These are phyloP conservation scores for Macrochelys suwanniensis DNA, from an alignment of 2,797 vertebrate species.

Conservation along the genomic window DNA sequence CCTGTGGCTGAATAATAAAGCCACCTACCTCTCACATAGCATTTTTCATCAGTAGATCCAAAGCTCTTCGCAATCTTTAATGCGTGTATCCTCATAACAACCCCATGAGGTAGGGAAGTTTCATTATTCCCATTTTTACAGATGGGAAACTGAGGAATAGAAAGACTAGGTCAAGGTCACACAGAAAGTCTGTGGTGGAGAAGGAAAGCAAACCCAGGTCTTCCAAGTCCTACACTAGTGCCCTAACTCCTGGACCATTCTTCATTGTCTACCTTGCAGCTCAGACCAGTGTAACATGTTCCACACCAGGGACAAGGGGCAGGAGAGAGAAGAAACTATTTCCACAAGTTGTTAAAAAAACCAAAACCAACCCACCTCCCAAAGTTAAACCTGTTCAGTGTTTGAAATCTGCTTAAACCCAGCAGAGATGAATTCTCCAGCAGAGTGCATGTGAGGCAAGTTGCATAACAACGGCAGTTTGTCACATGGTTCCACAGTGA, in stretches of 20 bases:
- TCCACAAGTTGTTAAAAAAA: neutral
- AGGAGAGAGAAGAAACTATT: neutral
- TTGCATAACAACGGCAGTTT: neutral
- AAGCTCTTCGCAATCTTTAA: neutral
- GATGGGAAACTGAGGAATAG: too few species aligned
- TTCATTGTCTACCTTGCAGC: neutral
- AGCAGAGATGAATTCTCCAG: neutral
- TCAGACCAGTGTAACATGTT: neutral
- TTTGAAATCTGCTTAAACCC: neutral
- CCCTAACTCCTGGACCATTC: neutral
- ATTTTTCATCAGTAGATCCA: neutral
- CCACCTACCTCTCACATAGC: too few species aligned
- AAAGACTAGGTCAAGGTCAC: neutral
- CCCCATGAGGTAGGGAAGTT: neutral
- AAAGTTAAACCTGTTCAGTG: neutral
- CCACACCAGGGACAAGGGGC: neutral
- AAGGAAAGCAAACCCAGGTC: too few species aligned
- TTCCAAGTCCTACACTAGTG: neutral
- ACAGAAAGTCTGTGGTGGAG: too few species aligned
- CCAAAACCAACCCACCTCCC: neutral
- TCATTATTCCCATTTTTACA: neutral
- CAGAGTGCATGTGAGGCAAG: fast-evolving
- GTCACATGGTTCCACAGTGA: neutral
- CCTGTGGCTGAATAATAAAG: neutral
- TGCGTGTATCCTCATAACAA: neutral